These are phyloP conservation scores for Diarsia rubi DNA, from an alignment of 2,888 invertebrate genomes.

Conservation along the genomic window DNA sequence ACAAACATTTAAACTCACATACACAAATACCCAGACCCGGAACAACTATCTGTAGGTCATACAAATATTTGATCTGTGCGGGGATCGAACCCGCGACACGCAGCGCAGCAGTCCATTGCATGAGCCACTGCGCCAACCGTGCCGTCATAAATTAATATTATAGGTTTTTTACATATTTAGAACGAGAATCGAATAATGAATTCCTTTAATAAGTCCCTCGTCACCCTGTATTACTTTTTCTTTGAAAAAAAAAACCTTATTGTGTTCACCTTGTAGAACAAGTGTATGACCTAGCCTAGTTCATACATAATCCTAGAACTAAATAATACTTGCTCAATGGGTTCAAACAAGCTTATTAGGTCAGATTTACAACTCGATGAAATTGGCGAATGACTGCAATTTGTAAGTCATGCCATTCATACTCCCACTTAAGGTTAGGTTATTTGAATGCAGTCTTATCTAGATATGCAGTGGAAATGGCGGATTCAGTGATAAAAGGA, in stretches of 20 bases:
- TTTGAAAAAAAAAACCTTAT: not conserved
- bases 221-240: no score
- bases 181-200: no score
- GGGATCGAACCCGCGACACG: no score
- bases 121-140: no score
- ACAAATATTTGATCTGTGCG: no score
- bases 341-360: not conserved
- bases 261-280: not conserved
- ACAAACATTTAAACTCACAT: no score
- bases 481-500: not conserved
- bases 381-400: constrained; percentile 72
- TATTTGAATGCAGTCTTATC: constrained; percentile 67
- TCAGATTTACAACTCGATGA: constrained; percentile 30
- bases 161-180: no score
- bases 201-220: no score
- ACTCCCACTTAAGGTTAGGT: constrained; percentile 42
- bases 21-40: no score
- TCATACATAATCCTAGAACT: not conserved
- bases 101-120: no score
- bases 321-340: constrained; percentile 12
- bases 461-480: constrained; percentile 35
- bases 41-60: no score
- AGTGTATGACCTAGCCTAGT: not conserved
- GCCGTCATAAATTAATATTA: no score
- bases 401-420: constrained; percentile 50